These are phyloP conservation scores for Oedothorax gibbosus DNA, from an alignment of 1,140 invertebrate species.

Conservation along the genomic window DNA sequence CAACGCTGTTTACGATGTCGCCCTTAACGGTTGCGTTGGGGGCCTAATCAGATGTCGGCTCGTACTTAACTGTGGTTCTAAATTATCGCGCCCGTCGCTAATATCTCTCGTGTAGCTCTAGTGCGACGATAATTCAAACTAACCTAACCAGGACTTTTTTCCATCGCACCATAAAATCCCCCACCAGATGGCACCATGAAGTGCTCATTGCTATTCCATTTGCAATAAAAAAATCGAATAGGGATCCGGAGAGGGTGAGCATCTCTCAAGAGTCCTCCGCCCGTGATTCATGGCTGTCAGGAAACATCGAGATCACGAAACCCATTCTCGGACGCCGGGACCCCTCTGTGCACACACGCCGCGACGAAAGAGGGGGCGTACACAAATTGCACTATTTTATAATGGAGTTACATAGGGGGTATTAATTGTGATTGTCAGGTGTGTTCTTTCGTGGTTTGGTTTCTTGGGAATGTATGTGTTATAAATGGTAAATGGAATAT, in stretches of 20 bases:
- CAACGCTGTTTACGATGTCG: too few relatives aligned
- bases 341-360: slow-evolving; percentile 18
- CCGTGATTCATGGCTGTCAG: slow-evolving; percentile 59
- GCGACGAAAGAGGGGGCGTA: neutral
- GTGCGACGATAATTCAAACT: too few relatives aligned
- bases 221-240: slow-evolving; percentile 16
- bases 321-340: slow-evolving; percentile 42
- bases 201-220: neutral
- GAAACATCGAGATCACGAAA: slow-evolving; percentile 58
- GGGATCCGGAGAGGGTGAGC: slow-evolving; percentile 3
- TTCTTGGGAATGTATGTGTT: too few relatives aligned
- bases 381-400: neutral
- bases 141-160: neutral
- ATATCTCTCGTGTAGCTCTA: too few relatives aligned
- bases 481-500: too few relatives aligned
- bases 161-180: neutral
- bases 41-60: too few relatives aligned
- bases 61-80: too few relatives aligned
- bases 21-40: too few relatives aligned
- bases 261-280: slow-evolving; percentile 48
- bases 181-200: slow-evolving; percentile 12
- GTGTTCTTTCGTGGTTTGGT: too few relatives aligned
- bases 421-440: too few relatives aligned
- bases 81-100: too few relatives aligned
- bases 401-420: too few relatives aligned